Evolutionary conservation across 2,888 invertebrate species (phyloP), one percentile per base, ranked within the genome.

Genomic region (Acleris cristana): DNA sequence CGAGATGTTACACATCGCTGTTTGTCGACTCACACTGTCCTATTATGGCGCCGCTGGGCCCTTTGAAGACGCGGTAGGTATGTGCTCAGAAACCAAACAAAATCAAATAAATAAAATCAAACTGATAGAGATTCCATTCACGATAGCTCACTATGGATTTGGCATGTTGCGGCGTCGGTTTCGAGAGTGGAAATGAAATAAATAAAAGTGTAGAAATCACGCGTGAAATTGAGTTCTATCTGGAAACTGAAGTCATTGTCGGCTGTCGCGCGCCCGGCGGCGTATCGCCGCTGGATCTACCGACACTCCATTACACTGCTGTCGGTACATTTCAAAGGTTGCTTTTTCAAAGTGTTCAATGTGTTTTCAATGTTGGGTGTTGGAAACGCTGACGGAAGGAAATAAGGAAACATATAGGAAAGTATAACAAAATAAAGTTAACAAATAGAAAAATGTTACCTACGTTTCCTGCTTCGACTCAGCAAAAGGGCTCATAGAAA

Each of bases 181-280:
- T 74, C 77, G 73, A 74, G 74, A 83, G 82, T 87, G 82, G 84
- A 82, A 90, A 89, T 85, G 85, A 88, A 89, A 89, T 89, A 88
- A 89, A 89, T 89, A 88, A 90, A 88, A 88, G 83, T 84, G 82
- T 82, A 86, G 85, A 90, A 90, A 91, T 90, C 89, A 90, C 88
- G 89, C 91, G 90, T 91, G 90, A 91, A 92, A 92, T 92, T 89
- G 90, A 89, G 84, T 90, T 90, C 85, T 85, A 85, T 77, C 85
- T 84, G 78, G 78, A 70, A 72, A 79, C 82, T 82, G 79, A 83
- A 86, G 85, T 84, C 84, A 86, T 86, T 87, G 87, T 86, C 82
- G 83, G 74, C 79, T 81, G 84, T 82, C 83, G 82, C 74, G 80
- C 68, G 18, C 19, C 67, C 65, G 68, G 61, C 56, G 62, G 71